phyloP scores from a whole-genome alignment of 92 coral and sea anemone species.

The Zoanthus gigantus region DNA sequence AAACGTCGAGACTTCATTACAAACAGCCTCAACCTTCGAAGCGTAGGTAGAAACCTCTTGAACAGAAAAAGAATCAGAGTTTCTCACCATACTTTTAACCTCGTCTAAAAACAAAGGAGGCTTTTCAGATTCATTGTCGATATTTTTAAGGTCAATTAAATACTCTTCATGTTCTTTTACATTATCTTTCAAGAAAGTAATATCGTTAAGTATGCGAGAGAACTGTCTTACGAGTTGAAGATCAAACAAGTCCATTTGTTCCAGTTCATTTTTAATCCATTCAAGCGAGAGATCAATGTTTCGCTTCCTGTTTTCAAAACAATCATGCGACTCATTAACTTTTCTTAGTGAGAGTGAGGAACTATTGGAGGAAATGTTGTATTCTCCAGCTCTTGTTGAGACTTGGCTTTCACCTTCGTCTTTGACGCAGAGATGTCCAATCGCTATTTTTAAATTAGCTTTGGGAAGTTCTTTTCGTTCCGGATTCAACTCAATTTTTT shows the following conservation, averaged over 20 bases:
- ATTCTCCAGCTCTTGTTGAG: not conserved
- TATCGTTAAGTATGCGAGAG: slow-evolving; percentile 16
- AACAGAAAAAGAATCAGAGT: slow-evolving; percentile 3
- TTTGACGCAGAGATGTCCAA: not conserved
- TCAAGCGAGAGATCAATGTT: slow-evolving; percentile 63
- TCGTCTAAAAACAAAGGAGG: slow-evolving; percentile 15
- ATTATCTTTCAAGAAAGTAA: slow-evolving; percentile 29
- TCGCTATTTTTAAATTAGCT: slow-evolving; percentile 1
- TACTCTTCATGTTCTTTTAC: slow-evolving; percentile 17
- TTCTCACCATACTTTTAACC: not conserved
- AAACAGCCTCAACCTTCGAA: slow-evolving; percentile 25
- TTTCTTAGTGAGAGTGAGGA: not conserved
- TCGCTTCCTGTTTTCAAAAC: slow-evolving; percentile 52
- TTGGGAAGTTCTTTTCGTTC: slow-evolving; percentile 4
- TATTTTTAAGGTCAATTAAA: slow-evolving; percentile 14
- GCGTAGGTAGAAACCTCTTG: slow-evolving; percentile 32
- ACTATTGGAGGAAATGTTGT: not conserved
- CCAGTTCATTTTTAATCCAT: slow-evolving; percentile 66
- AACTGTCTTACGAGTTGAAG: slow-evolving; percentile 35
- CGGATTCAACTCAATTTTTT: slow-evolving; percentile 5
- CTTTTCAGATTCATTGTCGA: not conserved
- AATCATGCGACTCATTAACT: not conserved
- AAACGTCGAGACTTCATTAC: slow-evolving; percentile 18
- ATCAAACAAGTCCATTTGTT: slow-evolving; percentile 35
- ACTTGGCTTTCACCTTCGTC: not conserved